Conservation (phyloP, 2,888 invertebrate species). For the Spicauda simplicius region DNA sequence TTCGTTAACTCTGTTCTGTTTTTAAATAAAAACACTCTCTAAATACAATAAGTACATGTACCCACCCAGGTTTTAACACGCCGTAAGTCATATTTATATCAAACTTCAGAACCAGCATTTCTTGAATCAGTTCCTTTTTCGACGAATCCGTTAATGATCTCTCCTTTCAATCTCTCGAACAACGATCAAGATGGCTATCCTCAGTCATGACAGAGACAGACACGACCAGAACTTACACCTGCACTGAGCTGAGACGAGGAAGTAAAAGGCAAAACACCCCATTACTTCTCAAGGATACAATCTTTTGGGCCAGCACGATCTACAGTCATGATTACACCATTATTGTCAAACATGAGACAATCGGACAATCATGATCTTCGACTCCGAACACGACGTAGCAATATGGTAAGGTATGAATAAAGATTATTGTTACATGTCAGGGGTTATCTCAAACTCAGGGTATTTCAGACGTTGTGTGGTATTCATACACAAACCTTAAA, state of each 20-base stretch:
- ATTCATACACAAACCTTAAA: slow-evolving; percentile 18
- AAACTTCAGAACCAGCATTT: not conserved
- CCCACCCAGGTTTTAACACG: too few relatives aligned
- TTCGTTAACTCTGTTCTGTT: too few relatives aligned
- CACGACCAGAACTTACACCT: slow-evolving; percentile 10
- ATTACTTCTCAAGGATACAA: slow-evolving; percentile 34
- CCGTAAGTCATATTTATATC: not conserved
- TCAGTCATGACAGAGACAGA: slow-evolving; percentile 15
- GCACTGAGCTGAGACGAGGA: slow-evolving; percentile 9
- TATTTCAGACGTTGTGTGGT: slow-evolving; percentile 23
- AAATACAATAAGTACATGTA: too few relatives aligned
- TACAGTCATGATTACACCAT: slow-evolving; percentile 33
- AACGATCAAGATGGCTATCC: slow-evolving; percentile 3
- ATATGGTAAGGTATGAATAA: slow-evolving; percentile 35
- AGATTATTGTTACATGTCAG: slow-evolving; percentile 31
- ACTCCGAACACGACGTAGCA: slow-evolving; percentile 27
- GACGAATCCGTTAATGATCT: not conserved
- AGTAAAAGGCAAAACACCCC: slow-evolving; percentile 34
- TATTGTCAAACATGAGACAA: slow-evolving; percentile 33
- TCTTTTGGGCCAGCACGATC: slow-evolving; percentile 33
- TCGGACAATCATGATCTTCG: slow-evolving; percentile 29
- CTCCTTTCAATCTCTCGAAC: not conserved
- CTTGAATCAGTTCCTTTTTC: not conserved
- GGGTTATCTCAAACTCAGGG: slow-evolving; percentile 30
- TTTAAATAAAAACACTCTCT: too few relatives aligned